These are phyloP conservation scores for Monomorium pharaonis DNA, from an alignment of 1,140 invertebrate genomes.

Conservation along the genomic window DNA sequence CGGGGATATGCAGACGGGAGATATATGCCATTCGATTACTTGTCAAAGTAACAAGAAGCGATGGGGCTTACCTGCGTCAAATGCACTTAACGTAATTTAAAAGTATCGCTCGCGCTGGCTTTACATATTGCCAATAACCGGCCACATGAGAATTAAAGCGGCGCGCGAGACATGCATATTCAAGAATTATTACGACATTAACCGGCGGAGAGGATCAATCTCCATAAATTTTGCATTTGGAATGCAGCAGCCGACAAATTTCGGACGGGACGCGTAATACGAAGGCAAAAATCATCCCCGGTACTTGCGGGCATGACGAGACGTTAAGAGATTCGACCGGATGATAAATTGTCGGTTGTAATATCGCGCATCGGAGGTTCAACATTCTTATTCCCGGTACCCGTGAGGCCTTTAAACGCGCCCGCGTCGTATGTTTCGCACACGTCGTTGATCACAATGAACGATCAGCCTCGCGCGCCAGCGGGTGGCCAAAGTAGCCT, in stretches of 20 bases:
- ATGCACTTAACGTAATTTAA: slow-evolving; percentile 11
- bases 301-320: not conserved
- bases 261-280: not conserved
- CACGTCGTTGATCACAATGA: slow-evolving; percentile 60
- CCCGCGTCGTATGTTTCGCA: slow-evolving; percentile 8
- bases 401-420: not conserved
- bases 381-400: slow-evolving; percentile 39
- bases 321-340: not conserved
- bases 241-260: not conserved
- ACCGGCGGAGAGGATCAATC: slow-evolving; percentile 47
- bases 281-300: slow-evolving; percentile 2
- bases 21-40: not conserved
- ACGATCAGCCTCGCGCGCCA: slow-evolving; percentile 35
- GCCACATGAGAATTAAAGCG: slow-evolving; percentile 11
- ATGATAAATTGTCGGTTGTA: slow-evolving; percentile 30
- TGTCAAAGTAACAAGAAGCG: not conserved
- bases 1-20: not conserved
- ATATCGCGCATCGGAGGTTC: slow-evolving; percentile 11
- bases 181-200: slow-evolving; percentile 28
- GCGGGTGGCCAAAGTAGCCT: not conserved
- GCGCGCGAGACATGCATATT: slow-evolving; percentile 31
- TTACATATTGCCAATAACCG: slow-evolving; percentile 32
- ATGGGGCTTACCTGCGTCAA: not conserved
- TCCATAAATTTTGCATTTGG: slow-evolving; percentile 60
- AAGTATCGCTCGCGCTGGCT: not conserved